Conservation (phyloP, 2,797 vertebrate genomes). For the Cryptoprocta ferox region DNA sequence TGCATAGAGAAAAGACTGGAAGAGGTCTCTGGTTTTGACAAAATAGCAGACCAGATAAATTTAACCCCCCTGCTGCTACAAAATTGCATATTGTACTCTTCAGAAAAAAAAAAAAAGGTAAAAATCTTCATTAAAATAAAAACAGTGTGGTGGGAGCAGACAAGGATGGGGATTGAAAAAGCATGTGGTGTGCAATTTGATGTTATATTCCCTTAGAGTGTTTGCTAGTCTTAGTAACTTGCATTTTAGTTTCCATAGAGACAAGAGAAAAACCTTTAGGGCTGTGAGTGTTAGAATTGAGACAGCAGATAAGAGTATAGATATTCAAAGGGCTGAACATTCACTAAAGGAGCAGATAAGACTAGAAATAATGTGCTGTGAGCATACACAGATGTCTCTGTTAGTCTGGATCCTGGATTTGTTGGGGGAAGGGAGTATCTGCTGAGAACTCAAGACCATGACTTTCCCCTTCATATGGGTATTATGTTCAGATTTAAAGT, state of each 20-base stretch:
- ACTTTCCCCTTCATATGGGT: background rate
- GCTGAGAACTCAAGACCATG: background rate
- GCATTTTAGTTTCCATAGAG: background rate
- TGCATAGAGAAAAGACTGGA: background rate
- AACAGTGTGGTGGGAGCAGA: background rate
- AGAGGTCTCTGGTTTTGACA: constrained; percentile 7
- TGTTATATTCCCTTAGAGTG: too few relatives aligned
- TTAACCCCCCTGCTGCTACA: background rate
- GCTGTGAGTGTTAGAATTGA: background rate
- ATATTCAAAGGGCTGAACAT: background rate
- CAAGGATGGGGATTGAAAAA: background rate
- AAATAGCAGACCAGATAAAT: background rate
- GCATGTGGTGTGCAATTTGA: background rate
- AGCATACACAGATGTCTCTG: background rate
- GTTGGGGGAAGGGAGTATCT: background rate
- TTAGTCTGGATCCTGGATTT: background rate
- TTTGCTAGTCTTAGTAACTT: background rate
- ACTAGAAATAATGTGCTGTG: background rate
- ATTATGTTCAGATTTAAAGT: background rate
- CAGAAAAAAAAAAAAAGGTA: background rate
- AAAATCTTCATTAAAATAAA: background rate
- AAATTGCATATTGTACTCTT: background rate
- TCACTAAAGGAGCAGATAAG: background rate
- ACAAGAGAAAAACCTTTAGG: background rate
- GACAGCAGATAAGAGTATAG: background rate